Percentiles rank a stretch among this genome's conserved stretches.
These are phyloP conservation scores for Aythya fuligula DNA, from an alignment of 2,797 vertebrate genomes.

Conservation along the genomic window DNA sequence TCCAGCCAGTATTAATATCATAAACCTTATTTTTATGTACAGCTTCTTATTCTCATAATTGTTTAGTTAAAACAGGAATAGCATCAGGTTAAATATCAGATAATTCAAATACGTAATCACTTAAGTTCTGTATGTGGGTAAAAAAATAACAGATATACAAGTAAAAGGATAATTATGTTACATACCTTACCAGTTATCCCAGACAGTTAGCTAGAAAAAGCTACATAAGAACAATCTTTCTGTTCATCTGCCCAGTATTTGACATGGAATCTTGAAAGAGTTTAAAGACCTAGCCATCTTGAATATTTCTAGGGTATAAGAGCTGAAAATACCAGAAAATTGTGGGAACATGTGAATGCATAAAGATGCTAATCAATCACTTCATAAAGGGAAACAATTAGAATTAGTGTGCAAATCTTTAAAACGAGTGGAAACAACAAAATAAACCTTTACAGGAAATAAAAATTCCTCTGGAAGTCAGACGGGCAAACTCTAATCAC, in stretches of 20 bases:
- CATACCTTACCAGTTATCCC: neutral
- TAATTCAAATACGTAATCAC: neutral
- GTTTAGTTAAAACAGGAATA: neutral
- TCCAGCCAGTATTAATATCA: neutral
- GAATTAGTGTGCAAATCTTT: neutral
- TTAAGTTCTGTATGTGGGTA: neutral
- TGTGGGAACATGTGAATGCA: neutral
- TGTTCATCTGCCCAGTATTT: neutral
- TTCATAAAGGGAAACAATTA: neutral
- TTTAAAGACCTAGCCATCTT: neutral
- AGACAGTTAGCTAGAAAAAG: neutral
- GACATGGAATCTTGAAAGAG: neutral
- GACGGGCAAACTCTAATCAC: neutral
- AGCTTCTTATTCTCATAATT: neutral
- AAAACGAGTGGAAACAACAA: neutral
- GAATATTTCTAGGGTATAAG: neutral
- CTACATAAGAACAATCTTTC: neutral
- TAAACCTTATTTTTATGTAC: neutral
- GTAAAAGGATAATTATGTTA: neutral
- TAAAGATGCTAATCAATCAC: neutral
- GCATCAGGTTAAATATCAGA: neutral
- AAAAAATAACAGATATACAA: neutral
- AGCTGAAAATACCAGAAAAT: neutral
- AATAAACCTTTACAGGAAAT: neutral
- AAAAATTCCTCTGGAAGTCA: neutral